Percentiles rank a stretch among this genome's conserved stretches.
Evolutionary conservation across 1,140 invertebrate genomes (phyloP).

Genomic region (Holotrichia oblita): DNA sequence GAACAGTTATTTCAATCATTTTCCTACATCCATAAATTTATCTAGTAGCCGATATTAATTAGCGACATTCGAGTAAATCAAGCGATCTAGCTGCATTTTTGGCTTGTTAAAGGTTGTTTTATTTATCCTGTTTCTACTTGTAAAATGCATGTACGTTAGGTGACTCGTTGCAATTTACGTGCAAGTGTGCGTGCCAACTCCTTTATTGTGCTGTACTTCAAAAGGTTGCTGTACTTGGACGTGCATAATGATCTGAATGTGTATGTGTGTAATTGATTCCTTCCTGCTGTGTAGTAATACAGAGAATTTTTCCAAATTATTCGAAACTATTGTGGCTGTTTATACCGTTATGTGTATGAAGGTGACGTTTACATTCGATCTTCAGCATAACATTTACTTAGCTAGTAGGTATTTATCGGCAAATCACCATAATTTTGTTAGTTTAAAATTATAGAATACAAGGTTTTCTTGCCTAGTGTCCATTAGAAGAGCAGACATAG

Average conservation of each 20-base stretch:
- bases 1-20: slow-evolving; percentile 25
- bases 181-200: neutral
- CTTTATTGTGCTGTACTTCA: slow-evolving; percentile 25
- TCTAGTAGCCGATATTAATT: neutral
- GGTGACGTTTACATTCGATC: neutral
- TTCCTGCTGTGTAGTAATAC: neutral
- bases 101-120: slow-evolving; percentile 24
- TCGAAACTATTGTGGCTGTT: neutral
- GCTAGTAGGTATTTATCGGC: too few species aligned
- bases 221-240: neutral
- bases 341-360: neutral
- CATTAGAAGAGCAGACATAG: too few species aligned
- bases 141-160: slow-evolving; percentile 20
- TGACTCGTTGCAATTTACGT: neutral
- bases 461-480: too few species aligned
- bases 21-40: slow-evolving; percentile 5
- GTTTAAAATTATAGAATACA: too few species aligned
- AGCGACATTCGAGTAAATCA: neutral
- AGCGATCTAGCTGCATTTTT: slow-evolving; percentile 28
- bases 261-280: slow-evolving; percentile 33
- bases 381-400: neutral
- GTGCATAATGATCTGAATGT: neutral
- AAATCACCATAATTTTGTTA: too few species aligned
- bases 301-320: slow-evolving; percentile 20
- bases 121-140: slow-evolving; percentile 8